Base-by-base conservation (phyloP, 2,113 vertebrate species). In the Prionailurus viverrinus region DNA sequence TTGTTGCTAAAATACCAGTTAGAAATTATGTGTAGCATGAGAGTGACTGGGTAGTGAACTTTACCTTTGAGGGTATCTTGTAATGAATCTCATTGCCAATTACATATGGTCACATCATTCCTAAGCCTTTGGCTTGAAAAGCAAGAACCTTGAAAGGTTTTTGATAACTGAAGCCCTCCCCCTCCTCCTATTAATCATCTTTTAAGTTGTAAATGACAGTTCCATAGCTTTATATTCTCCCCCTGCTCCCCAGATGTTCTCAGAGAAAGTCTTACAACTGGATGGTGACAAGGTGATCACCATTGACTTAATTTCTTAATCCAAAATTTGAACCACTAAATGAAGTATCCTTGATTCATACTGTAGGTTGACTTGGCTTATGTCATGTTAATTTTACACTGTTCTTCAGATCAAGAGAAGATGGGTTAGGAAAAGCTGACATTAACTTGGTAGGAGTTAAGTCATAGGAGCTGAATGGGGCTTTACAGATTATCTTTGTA, bases 1-100 rank as follows among this genome's bases (percentile, higher is more conserved):
- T 58, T 92, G 41, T 93, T 68, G 23, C 55, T 73, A 71, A 94
- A 73, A 92, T 85, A 81, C 41, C 69, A 55, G 33, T 53, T 95
- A 74, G 90, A 79, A 79, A 82, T 63, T 48, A 76, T 76, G n/a
- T 15, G 61, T 68, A 76, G 63, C 27, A 94, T 85, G 58, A 68
- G 21, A 89, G 39, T 97, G 51, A 74, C 31, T n/a, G 58, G 41
- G n/a, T 45, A 53, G 53, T 86, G 79, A 85, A 61, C 58, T 69
- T 82, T 66, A 36, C 66, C 61, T 91, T 53, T 58, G 51, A 76
- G 73, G 7, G 27, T 76, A 36, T 48, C 69, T 79, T 86, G 55
- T 39, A 7, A 33, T 81, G 74, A 84, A 53, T 58, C 36, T 66
- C 66, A 58, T 33, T 90, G 48, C 16, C 19, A 80, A 7, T 68